Evolutionary conservation across 1,140 invertebrate species (phyloP), one percentile per base, ranked within the genome.

Genomic region (Drosophila cardini): DNA sequence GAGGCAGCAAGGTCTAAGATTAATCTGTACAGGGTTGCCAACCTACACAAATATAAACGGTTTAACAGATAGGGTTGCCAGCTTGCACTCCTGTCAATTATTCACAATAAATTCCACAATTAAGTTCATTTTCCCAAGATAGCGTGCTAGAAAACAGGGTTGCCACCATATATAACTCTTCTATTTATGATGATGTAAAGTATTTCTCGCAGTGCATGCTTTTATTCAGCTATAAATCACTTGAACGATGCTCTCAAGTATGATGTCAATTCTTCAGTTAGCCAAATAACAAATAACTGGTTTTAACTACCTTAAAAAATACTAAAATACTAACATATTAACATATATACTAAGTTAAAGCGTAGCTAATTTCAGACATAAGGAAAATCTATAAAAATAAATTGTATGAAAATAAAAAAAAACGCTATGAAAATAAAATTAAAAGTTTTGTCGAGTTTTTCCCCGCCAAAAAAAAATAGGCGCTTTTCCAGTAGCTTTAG

Each of bases 401-500:
- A 70, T 63, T 3, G 4, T 13, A 13, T n/a, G 0, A 6, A 38
- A 38, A 38, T 60, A 26, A 15, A 36, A 16, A 55, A 46, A 30
- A 55, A n/a, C n/a, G n/a, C 21, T n/a, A 40, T 34, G 61, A 69
- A 69, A 42, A 26, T 52, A 42, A 46, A 1, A 10, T n/a, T 38
- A 8, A 32, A 7, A 61, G 36, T 52, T 50, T 36, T 34, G 5
- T n/a, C 48, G 30, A 52, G 30, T 52, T 52, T 52, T 32, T 40
- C n/a, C 9, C 26, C 11, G n/a, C n/a, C 21, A 26, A 26, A 26
- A 4, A 3, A 26, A 30, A 52, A n/a, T n/a, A n/a, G n/a, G n/a
- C 26, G 26, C 32, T 52, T 60, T 69, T 69, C 36, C 65, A 50
- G 56, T 69, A 69, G 53, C 64, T 52, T 52, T 21, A 45, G 16